Evolutionary conservation across 2,888 invertebrate genomes (phyloP), one percentile per base, ranked within the genome.

Genomic region (Cerceris ruficornis): DNA sequence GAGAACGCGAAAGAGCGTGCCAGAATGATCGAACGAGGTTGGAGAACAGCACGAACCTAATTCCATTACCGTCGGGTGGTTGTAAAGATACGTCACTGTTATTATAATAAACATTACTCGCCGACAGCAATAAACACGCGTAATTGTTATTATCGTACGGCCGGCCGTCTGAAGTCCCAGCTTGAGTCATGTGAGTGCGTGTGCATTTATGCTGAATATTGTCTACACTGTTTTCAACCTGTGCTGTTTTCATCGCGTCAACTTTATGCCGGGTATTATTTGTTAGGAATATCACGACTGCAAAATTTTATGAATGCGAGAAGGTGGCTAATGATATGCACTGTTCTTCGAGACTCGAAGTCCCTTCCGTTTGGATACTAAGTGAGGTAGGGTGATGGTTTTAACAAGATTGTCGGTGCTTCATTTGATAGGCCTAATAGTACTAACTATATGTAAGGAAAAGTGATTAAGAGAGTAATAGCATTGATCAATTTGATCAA

Each of bases 71-170:
- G 72, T 78, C 66, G 73, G 67, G 72, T 70, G 75, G 64, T 75
- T 81, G 86, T 89, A 87, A 89, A 88, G 84, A 87, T 88, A 77
- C 83, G 81, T 85, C 78, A 83, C 82, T 83, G 83, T 85, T 88
- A 87, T 87, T 87, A 84, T 85, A 80, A 81, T 84, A 81, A 86
- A 81, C 77, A 75, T 77, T 79, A 81, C 68, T 69, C 43, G 59
- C 28, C 54, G 46, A 39, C 43, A 62, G 76, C 75, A 76, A 82
- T 87, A 88, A 88, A 88, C 82, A 85, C 82, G 75, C 82, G 76
- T 88, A 83, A 87, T 78, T 81, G 84, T 87, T 89, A 87, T 87
- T 87, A 86, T 86, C 85, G 80, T 79, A 73, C 82, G 75, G 52
- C 41, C 52, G n/a, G 15, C n/a, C 57, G n/a, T 46, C 28, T 15